Evolutionary conservation across 2,888 invertebrate species (phyloP), one percentile per base, ranked within the genome.

Genomic region (Cecidostiba fungosa): DNA sequence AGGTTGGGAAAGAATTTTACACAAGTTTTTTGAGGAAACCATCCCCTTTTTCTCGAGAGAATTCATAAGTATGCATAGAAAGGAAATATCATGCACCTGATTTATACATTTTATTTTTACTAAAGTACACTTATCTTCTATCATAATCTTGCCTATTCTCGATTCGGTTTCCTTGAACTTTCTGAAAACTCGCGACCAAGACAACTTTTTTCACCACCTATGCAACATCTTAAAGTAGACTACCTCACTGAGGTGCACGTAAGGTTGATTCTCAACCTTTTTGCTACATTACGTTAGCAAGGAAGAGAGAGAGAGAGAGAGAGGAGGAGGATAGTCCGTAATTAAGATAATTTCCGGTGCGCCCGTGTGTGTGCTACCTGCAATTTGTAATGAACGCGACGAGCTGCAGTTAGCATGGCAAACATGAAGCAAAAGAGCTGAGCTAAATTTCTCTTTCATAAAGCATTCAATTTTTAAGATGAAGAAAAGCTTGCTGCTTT

Each of bases 301-400:
- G 72, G 16, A 6, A 19, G 36, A 23, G n/a, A 39, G 39, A 39
- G 26, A 72, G 39, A 26, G 12, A 12, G 19, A 72, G 26, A 23
- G n/a, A 59, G 12, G 3, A 0, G 3, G 32, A 14, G 69, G 12
- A 8, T 19, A 16, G 69, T 19, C 16, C 43, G 26, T 47, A 76
- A 76, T 76, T 76, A 76, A 76, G 43, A 19, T 76, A 76, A 29
- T 76, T 76, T 76, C 74, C 50, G 50, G 50, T 19, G 19, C n/a
- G 16, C 0, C 19, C 66, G 19, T 39, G 73, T 39, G n/a, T 39
- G 73, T 39, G n/a, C 70, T 36, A 36, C 39, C 47, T 74, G 74
- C 29, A 74, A 50, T 74, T 29, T 76, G 10, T n/a, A 50, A 76
- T 47, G 54, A 26, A 54, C 14, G 32, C n/a, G 3, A 62, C 23